These are phyloP conservation scores for Poecilus cupreus DNA, from an alignment of 2,888 invertebrate genomes.

Conservation along the genomic window DNA sequence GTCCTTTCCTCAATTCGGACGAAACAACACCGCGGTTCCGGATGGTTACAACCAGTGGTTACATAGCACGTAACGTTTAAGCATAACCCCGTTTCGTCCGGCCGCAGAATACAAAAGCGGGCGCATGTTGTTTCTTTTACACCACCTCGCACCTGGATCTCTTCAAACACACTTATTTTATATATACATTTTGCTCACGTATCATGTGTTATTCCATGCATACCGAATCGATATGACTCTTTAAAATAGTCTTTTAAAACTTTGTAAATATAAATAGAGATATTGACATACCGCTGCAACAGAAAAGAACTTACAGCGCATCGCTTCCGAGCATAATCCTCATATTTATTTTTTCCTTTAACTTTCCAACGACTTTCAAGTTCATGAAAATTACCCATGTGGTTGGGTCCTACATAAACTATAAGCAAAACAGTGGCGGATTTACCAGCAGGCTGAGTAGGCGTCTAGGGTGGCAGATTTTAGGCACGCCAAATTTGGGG, in stretches of 20 bases:
- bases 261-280: conserved; percentile 50
- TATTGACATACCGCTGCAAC: neutral
- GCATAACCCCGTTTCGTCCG: conserved; percentile 21
- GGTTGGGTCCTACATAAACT: too few species aligned
- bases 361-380: neutral
- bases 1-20: conserved; percentile 25
- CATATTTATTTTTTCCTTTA: neutral
- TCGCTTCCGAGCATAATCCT: neutral
- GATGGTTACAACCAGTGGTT: conserved; percentile 23
- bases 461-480: too few species aligned
- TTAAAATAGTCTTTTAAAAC: conserved; percentile 48
- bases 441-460: too few species aligned
- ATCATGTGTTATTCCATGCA: conserved; percentile 55
- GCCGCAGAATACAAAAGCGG: conserved; percentile 37
- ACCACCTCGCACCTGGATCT: conserved; percentile 17
- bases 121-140: conserved; percentile 29
- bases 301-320: neutral
- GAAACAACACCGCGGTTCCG: conserved; percentile 21
- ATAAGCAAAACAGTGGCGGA: too few species aligned
- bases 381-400: neutral
- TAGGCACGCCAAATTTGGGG: too few species aligned
- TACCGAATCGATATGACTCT: conserved; percentile 41
- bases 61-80: conserved; percentile 36
- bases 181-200: conserved; percentile 53
- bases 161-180: conserved; percentile 37